Evolutionary conservation across 2,888 invertebrate species (phyloP).

Genomic region (Eumerus sabulonum): DNA sequence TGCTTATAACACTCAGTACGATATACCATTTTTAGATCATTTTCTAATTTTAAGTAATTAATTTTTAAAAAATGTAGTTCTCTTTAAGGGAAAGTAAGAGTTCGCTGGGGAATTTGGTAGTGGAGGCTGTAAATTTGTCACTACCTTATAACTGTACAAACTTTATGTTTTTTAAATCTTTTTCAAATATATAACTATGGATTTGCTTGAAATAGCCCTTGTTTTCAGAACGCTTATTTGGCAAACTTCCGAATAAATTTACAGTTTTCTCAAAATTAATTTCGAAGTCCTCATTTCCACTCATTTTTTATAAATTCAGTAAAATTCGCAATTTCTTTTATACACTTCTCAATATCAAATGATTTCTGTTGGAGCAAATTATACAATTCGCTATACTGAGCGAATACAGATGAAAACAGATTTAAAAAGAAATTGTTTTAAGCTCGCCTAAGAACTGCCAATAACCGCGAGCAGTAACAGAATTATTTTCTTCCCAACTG

Average conservation of each 20-base stretch:
- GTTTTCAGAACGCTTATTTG: conserved; percentile 22
- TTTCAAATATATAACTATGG: conserved; percentile 25
- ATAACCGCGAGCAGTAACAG: conserved; percentile 29
- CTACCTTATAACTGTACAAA: too few species aligned
- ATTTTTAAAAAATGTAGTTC: too few species aligned
- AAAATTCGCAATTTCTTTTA: conserved; percentile 34
- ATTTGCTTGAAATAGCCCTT: conserved; percentile 30
- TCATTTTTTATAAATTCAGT: conserved; percentile 35
- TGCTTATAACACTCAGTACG: too few species aligned
- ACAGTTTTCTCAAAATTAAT: conserved; percentile 32
- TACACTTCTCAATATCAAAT: conserved; percentile 25
- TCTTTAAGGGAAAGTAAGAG: too few species aligned
- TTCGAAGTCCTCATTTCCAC: conserved; percentile 26
- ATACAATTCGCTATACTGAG: conserved; percentile 16
- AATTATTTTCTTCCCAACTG: conserved; percentile 34
- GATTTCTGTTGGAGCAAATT: conserved; percentile 41
- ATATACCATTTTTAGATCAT: too few species aligned
- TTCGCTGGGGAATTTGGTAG: too few species aligned
- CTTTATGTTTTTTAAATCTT: too few species aligned
- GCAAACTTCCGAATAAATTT: conserved; percentile 17
- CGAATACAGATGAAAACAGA: conserved; percentile 23
- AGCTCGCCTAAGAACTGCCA: conserved; percentile 27
- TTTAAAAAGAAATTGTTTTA: conserved; percentile 33
- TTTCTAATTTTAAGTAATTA: too few species aligned
- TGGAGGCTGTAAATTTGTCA: too few species aligned